phyloP scores from a whole-genome alignment of 2,113 vertebrate genomes.

The Pogonocichla stellata region DNA sequence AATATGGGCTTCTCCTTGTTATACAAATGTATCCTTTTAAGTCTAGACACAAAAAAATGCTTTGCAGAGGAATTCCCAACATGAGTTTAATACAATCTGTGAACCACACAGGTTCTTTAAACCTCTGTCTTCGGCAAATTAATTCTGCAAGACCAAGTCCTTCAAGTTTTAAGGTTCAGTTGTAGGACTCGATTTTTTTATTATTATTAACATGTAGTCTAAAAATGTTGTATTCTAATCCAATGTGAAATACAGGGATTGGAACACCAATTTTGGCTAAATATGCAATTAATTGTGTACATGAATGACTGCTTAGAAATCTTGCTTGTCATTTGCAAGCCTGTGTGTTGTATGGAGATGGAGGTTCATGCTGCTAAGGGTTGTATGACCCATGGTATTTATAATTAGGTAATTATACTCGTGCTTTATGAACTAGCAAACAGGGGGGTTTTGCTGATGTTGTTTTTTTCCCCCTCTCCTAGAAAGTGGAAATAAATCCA shows the following conservation, averaged over 20 bases:
- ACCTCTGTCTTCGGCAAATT: neutral
- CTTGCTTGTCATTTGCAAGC: neutral
- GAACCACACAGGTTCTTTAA: neutral
- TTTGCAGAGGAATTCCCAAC: neutral
- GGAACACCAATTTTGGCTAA: neutral
- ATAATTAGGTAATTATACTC: neutral
- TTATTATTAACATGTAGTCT: neutral
- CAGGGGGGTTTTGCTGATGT: neutral
- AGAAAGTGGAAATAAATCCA: neutral
- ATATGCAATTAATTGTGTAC: neutral
- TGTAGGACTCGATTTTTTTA: neutral
- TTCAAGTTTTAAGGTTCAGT: neutral
- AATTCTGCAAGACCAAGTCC: neutral
- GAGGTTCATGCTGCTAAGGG: neutral
- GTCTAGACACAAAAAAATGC: neutral
- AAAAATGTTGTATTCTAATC: neutral
- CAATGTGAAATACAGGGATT: neutral
- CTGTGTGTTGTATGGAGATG: neutral
- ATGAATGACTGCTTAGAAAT: neutral
- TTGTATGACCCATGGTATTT: neutral
- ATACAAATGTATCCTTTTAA: neutral
- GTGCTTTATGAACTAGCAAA: neutral
- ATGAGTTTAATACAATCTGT: neutral
- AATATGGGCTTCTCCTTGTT: rapidly evolving
- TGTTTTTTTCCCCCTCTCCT: neutral